Evolutionary conservation across 2,113 vertebrate species (phyloP).

Genomic region (Cheirogaleus medius): DNA sequence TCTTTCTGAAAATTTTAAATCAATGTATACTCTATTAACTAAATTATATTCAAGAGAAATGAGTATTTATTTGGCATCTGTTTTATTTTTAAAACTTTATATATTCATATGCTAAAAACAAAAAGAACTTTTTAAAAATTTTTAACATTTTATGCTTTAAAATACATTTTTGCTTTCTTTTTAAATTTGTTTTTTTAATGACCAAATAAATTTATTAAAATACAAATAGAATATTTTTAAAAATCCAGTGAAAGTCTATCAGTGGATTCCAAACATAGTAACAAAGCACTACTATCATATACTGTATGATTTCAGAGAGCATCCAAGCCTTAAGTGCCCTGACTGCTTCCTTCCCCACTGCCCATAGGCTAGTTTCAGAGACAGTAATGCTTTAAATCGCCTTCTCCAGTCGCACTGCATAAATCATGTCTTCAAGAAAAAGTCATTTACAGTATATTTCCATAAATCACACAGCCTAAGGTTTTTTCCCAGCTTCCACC

Average conservation of each 20-base stretch:
- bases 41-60: not conserved
- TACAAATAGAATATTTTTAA: not conserved
- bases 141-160: not conserved
- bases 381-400: not conserved
- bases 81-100: not conserved
- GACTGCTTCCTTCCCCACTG: not conserved
- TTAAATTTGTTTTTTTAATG: not conserved
- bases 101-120: not conserved
- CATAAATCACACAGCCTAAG: not conserved
- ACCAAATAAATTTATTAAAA: slow-evolving; percentile 16
- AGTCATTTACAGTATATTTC: not conserved
- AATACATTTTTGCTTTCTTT: not conserved
- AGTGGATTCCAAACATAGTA: not conserved
- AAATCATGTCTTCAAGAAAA: not conserved
- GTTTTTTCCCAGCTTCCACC: not conserved
- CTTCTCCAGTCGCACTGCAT: not conserved
- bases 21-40: not conserved
- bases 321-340: not conserved
- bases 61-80: not conserved
- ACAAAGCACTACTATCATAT: not conserved
- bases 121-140: not conserved
- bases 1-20: not conserved
- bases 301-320: not conserved
- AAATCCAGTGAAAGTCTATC: not conserved
- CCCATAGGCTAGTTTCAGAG: not conserved